Percentiles rank a stretch among this genome's conserved stretches.
Conservation (phyloP, 2,113 vertebrate species). For the Tachuris rubrigastra region DNA sequence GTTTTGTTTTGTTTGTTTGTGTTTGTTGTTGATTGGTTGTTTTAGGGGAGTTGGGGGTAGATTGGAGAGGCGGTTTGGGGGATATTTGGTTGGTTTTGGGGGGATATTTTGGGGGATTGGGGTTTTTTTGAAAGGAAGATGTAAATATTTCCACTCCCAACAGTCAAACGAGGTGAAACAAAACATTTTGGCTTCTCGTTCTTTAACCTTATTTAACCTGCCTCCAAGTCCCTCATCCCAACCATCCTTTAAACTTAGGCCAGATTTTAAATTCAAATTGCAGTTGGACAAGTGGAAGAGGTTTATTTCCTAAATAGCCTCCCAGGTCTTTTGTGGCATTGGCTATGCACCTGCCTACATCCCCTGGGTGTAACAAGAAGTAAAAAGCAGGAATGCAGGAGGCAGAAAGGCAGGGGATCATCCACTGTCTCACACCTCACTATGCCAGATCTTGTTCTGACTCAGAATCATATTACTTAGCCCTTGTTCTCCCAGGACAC, state of each 20-base stretch:
- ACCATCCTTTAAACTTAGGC: neutral
- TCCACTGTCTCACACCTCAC: neutral
- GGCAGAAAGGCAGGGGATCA: no score
- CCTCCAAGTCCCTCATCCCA: neutral
- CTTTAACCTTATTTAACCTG: neutral
- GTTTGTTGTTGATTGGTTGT: no score
- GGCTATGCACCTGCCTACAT: neutral
- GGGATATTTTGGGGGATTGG: neutral
- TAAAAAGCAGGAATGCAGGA: neutral
- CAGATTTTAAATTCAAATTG: neutral
- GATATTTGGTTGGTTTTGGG: neutral
- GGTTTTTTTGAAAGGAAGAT: neutral
- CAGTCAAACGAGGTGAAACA: neutral
- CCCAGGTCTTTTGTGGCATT: neutral
- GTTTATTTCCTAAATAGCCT: neutral
- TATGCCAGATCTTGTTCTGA: neutral
- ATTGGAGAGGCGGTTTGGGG: accelerated
- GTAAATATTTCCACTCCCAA: neutral
- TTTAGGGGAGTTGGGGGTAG: no score
- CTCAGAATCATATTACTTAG: neutral
- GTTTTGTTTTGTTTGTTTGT: neutral
- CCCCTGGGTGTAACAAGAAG: accelerated
- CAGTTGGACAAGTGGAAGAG: neutral
- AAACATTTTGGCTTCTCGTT: neutral
- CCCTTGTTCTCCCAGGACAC: neutral